Evolutionary conservation across 2,797 vertebrate genomes (phyloP), one percentile per base, ranked within the genome.

Genomic region (Enteromius trimaculatus): DNA sequence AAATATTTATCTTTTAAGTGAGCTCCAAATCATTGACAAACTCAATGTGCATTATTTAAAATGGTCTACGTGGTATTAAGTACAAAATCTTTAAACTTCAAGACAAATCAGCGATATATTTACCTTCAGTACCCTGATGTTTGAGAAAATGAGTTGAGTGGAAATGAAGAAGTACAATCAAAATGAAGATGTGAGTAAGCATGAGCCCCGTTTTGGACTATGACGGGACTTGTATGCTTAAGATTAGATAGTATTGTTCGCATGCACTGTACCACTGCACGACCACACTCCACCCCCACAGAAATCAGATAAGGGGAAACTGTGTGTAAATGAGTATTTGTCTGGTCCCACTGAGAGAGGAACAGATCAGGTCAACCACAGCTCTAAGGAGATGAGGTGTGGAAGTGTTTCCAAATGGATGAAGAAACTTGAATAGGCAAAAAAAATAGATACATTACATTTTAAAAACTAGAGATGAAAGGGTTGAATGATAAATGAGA

Each of bases 181-280:
- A 37, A 65, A 49, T 65, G 5, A 82, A 76, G 60, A 75, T 53
- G 60, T 55, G 14, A 66, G 62, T 44, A 16, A 58, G 17, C 19
- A 77, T 3, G 4, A 21, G 37, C 26, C 72, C 21, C 26, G 65
- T 23, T 75, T 42, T 37, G 53, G 65, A 31, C 29, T 81, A 21
- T 74, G 39, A 74, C 58, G 71, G 60, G 58, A 53, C 21, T 66
- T 86, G 44, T 78, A 37, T 89, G 85, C 82, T 88, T 90, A 92
- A 90, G 88, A 90, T 78, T 79, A 49, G 74, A 77, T 77, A 82
- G 70, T 62, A 58, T 82, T 77, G 81, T 83, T 77, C 19, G 0
- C 65, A 51, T 77, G 39, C 39, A 83, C 76, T 76, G 79, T 75
- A 14, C 34, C 70, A 72, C 70, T 26, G 55, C 34, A 84, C 19